Evolutionary conservation across 92 coral and sea anemone genomes (phyloP), one percentile per base, ranked within the genome.

Genomic region (Epizoanthus stellaris): DNA sequence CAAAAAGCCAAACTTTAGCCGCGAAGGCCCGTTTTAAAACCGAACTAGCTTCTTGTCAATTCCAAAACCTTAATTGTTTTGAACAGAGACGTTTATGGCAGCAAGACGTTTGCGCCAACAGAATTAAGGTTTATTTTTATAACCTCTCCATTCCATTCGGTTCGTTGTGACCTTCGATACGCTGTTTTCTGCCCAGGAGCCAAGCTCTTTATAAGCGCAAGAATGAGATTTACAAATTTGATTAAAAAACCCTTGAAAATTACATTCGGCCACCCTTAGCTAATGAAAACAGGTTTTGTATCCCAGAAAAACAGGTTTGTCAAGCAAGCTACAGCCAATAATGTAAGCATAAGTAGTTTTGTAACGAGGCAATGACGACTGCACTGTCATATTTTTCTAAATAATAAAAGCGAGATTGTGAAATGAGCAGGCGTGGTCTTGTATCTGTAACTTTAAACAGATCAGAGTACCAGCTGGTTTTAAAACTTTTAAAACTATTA

Each of bases 311-410:
- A 57, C 79, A 75, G 53, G 39, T 75, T 75, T 75, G 60, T 75
- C 40, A 53, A 75, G 67, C 39, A 53, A 56, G 67, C 39, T 75
- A 64, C 80, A 73, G 77, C 21, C 60, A 64, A 56, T 30, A 75
- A 56, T 6, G 12, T 45, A 17, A 75, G 49, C 12, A 34, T 13
- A 36, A 54, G 80, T 75, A 75, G 80, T 56, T 30, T 75, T 75
- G 66, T 75, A 75, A 25, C 25, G 17, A 53, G 80, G 49, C 65
- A 54, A 75, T 56, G 34, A 30, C 23, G 6, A 25, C 58, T 75
- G 66, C 63, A 56, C 65, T 34, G 49, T 75, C 66, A 43, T 57
- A 19, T 75, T 23, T 52, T 21, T 54, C 45, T 62, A 75, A 75
- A 75, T 56, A 57, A 75, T 52, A 14, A 66, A 39, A 21, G 6